Percentiles rank a stretch among this genome's conserved stretches.
phyloP scores from a whole-genome alignment of 2,113 vertebrate genomes.

The Prinia subflava region DNA sequence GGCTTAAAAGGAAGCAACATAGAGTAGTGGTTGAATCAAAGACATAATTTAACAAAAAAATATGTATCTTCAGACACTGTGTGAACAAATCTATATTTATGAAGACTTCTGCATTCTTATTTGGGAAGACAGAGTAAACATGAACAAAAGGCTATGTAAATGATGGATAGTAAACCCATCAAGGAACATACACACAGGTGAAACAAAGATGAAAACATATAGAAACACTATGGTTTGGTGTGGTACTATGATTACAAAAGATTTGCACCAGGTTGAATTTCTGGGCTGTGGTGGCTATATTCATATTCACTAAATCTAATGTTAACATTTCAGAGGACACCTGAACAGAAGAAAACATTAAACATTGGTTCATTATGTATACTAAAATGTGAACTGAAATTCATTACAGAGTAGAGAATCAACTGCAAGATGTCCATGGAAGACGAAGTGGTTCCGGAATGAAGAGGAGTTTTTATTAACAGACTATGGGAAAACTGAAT shows the following conservation, averaged over 20 bases:
- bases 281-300: neutral
- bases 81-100: neutral
- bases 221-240: neutral
- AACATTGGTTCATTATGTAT: neutral
- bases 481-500: neutral
- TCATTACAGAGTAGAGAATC: neutral
- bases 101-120: neutral
- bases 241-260: neutral
- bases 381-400: neutral
- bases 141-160: neutral
- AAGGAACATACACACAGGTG: neutral
- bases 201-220: neutral
- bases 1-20: neutral
- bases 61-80: neutral
- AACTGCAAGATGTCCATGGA: neutral
- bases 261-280: neutral
- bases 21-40: neutral
- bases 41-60: neutral
- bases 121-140: neutral
- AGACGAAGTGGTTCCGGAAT: neutral
- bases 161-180: neutral
- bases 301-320: neutral
- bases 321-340: neutral
- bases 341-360: neutral
- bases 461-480: neutral